These are phyloP conservation scores for Lasioglossum morio DNA, from an alignment of 2,888 invertebrate species.

Conservation along the genomic window DNA sequence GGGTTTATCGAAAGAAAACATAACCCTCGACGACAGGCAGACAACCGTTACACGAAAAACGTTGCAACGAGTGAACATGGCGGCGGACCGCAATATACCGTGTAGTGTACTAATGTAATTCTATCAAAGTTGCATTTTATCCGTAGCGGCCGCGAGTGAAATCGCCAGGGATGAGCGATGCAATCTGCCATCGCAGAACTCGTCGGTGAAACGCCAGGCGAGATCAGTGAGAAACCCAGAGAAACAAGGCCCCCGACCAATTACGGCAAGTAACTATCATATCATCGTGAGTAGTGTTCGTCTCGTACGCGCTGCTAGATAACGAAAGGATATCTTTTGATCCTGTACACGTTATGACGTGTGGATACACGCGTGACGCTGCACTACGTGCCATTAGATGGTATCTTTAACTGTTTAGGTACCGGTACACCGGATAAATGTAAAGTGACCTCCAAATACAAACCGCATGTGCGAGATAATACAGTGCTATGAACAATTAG, in stretches of 20 bases:
- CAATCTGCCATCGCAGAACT: slow-evolving; percentile 35
- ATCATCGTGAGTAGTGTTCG: slow-evolving; percentile 69
- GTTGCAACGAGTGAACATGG: slow-evolving; percentile 21
- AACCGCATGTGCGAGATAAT: background rate
- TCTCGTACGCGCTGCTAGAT: slow-evolving; percentile 50
- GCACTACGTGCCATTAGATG: slow-evolving; percentile 39
- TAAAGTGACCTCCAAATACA: background rate
- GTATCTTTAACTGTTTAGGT: slow-evolving; percentile 43
- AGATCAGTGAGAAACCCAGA: slow-evolving; percentile 46
- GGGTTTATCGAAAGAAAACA: slow-evolving; percentile 27
- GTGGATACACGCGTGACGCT: slow-evolving; percentile 30
- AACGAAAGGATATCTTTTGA: slow-evolving; percentile 52
- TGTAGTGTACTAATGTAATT: slow-evolving; percentile 37
- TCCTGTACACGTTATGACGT: slow-evolving; percentile 44
- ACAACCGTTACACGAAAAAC: slow-evolving; percentile 49
- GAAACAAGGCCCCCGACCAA: slow-evolving; percentile 66
- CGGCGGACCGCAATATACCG: background rate
- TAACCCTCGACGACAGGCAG: slow-evolving; percentile 32
- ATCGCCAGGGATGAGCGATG: slow-evolving; percentile 26
- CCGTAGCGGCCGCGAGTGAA: slow-evolving; percentile 10
- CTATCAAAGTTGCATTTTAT: slow-evolving; percentile 31
- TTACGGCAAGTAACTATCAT: slow-evolving; percentile 73
- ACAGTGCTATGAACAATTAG: too few relatives aligned
- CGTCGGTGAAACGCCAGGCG: slow-evolving; percentile 30
- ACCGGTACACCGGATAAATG: slow-evolving; percentile 19